phyloP scores from a whole-genome alignment of 2,797 vertebrate genomes.

The Chiroxiphia lanceolata region DNA sequence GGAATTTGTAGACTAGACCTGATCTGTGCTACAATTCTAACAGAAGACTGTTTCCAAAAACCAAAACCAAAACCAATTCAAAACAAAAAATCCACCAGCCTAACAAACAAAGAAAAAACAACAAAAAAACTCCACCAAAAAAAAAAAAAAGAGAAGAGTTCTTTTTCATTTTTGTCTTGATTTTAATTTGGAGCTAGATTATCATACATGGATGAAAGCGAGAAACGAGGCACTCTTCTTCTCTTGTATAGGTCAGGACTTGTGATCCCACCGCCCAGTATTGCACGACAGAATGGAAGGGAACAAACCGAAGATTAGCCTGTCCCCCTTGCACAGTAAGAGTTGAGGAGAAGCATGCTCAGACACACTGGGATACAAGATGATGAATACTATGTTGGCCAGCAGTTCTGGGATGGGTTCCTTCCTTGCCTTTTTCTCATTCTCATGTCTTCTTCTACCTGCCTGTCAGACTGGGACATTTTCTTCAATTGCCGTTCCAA shows the following conservation, averaged over 20 bases:
- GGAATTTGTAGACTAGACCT: background rate
- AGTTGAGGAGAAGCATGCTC: background rate
- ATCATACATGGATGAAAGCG: background rate
- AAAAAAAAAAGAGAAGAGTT: background rate
- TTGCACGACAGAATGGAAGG: background rate
- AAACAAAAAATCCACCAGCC: rapidly evolving
- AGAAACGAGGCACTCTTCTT: background rate
- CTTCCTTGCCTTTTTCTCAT: background rate
- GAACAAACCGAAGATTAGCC: background rate
- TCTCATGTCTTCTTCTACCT: background rate
- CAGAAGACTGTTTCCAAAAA: background rate
- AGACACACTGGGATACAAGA: background rate
- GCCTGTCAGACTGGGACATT: background rate
- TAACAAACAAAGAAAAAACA: background rate
- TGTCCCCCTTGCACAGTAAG: background rate
- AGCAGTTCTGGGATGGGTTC: background rate
- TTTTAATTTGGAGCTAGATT: background rate
- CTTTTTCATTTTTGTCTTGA: background rate
- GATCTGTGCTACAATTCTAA: background rate
- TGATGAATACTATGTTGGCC: background rate
- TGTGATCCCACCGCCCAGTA: background rate
- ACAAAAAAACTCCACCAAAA: background rate
- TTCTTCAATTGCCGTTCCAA: background rate
- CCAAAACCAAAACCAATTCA: background rate
- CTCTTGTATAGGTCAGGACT: background rate